Evolutionary conservation across 2,113 vertebrate species (phyloP), one percentile per base, ranked within the genome.

Genomic region (Zosterops pallidus): DNA sequence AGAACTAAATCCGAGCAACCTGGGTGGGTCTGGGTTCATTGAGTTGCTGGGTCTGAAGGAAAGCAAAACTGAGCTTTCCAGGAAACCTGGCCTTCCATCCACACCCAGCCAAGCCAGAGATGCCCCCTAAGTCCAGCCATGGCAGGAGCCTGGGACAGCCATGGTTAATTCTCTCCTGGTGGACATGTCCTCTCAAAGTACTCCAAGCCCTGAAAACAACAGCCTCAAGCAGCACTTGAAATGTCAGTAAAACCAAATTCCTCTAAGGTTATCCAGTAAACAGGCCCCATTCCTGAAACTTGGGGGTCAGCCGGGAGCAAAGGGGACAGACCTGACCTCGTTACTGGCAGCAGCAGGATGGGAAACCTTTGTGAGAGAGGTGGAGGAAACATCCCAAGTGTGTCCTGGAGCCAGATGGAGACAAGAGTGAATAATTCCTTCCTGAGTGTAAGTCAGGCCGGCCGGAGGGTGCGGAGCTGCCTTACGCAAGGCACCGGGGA

Each of bases 281-380:
- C 74, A 72, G 41, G 47, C 53, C 17, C 65, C 0, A 1, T 16
- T 46, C 57, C 63, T 53, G 41, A 81, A 81, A 37, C 33, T 0
- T 20, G 56, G 68, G 64, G 75, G 37, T 57, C 3, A 0, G 50
- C 19, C 0, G 1, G 44, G 55, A 72, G 42, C 44, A 67, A 81
- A 87, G 65, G n/a, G 56, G 19, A 64, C 1, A 6, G 83, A 69
- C 53, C 57, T 1, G 2, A 23, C 49, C 69, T 78, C 0, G 0
- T 23, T 75, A n/a, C 70, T 79, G 91, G 81, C 83, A 68, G 78
- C 3, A 0, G 28, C 0, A 5, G 50, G 69, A n/a, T 79, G 89
- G 84, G 81, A 72, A 91, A 24, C 67, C 63, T 86, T 76, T 2
- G 1, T 33, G 55, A 87, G 17, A 44, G 46, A 0, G 3, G 55